Base-by-base conservation (phyloP, 1,140 invertebrate species). In the Papilio dardanus region DNA sequence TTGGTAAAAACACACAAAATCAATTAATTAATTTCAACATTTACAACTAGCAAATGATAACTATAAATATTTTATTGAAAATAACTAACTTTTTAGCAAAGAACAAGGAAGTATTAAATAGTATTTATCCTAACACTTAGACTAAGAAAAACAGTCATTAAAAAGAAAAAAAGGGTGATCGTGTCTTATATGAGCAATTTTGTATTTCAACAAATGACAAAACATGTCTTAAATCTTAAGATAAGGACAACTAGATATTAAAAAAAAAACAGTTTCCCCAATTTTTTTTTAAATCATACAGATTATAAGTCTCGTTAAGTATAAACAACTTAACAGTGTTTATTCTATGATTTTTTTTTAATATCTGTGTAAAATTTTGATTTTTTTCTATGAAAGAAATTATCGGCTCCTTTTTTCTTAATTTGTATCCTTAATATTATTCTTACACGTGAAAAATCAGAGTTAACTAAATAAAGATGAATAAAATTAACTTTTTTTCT, bases 1-100 rank as follows among this genome's bases (percentile, higher is more conserved):
- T 85, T 85, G 80, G 77, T 68, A 79, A 74, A 74, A 74, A 66
- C 58, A 74, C 67, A 80, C 40, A 74, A 54, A 77, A 67, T 71
- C 7, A 21, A 33, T 24, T n/a, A n/a, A n/a, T n/a, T n/a, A n/a
- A n/a, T 37, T 35, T 3, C 74, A 74, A 66, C 21, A 71, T 71
- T 71, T 37, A n/a, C 7, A 28, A 40, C 21, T 31, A 74, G 50
- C 40, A 77, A 80, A 79, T 54, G 16, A 76, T n/a, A 77, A 77
- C 30, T 8, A n/a, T n/a, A 2, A 66, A 66, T 35, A 14, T 21
- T 33, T 66, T 31, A 33, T 66, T 31, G n/a, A 35, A 66, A 66
- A 66, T 66, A 35, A 66, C 16, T 6, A 31, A 54, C 16, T n/a
- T 0, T 62, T 30, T 62, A 62, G 58, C 58, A 62, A 62, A 28